Conservation (phyloP, 2,888 invertebrate species). For the Drosophila antonietae region DNA sequence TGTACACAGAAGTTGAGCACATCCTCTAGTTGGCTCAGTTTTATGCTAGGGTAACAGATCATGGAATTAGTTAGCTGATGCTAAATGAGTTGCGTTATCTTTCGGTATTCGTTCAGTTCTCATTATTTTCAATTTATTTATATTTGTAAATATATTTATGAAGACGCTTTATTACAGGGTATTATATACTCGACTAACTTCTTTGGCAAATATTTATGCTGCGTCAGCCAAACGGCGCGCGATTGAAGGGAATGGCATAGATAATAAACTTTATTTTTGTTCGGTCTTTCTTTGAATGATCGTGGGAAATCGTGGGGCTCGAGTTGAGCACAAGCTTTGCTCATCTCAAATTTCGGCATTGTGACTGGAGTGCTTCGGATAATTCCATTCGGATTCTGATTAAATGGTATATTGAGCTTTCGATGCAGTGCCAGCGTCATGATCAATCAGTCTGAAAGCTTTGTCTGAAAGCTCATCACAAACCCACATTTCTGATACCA, state of each 20-base stretch:
- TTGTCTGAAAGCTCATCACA: background rate
- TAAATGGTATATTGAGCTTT: background rate
- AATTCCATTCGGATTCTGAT: background rate
- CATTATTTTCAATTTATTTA: background rate
- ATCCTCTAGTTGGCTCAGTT: background rate
- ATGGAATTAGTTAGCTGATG: background rate
- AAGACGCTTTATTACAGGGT: constrained; percentile 1
- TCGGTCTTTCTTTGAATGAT: constrained; percentile 17
- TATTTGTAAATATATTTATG: background rate
- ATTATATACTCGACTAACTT: constrained; percentile 2
- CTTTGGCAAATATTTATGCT: constrained; percentile 9
- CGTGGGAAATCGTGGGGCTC: constrained; percentile 29
- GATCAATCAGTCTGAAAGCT: background rate
- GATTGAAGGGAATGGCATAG: background rate
- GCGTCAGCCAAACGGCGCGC: constrained; percentile 23
- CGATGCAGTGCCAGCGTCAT: too few species aligned
- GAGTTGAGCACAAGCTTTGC: background rate
- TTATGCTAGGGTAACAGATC: background rate
- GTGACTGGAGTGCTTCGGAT: constrained; percentile 11
- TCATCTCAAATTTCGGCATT: background rate
- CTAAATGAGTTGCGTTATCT: background rate
- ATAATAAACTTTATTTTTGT: constrained; percentile 4
- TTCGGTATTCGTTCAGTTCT: too few species aligned
- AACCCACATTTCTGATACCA: constrained; percentile 9
- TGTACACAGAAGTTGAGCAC: background rate